A percentile compares a stretch with the other conserved stretches of the same genome.
phyloP scores from a whole-genome alignment of 2,113 vertebrate species.

The Ivindomyrus marchei region DNA sequence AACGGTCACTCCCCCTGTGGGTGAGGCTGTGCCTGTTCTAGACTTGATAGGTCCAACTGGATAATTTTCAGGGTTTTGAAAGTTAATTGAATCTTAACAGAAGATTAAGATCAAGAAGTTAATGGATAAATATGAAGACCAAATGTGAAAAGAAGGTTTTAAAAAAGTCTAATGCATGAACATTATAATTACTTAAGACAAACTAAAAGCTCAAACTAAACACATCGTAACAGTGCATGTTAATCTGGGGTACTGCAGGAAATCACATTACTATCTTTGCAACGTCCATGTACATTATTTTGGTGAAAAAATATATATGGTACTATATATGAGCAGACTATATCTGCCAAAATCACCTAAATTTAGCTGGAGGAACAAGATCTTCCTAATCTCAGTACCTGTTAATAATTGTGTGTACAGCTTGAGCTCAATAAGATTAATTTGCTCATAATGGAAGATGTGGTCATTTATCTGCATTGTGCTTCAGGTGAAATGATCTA shows the following conservation, averaged over 20 bases:
- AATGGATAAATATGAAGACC: not conserved
- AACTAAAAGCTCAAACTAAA: not conserved
- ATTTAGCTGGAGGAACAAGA: conserved; percentile 25
- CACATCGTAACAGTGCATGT: not conserved
- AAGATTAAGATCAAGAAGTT: not conserved
- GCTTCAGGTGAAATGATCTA: conserved; percentile 38
- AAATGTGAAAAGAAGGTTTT: not conserved
- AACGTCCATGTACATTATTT: not conserved
- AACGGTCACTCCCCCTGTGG: not conserved
- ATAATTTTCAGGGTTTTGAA: not conserved
- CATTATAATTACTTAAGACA: not conserved
- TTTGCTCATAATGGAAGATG: conserved; percentile 21
- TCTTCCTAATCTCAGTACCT: conserved; percentile 1
- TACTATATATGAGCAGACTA: not conserved
- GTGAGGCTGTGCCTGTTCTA: not conserved
- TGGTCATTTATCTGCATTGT: conserved; percentile 34
- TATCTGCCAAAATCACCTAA: conserved; percentile 4
- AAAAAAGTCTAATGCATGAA: not conserved
- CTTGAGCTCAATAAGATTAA: conserved; percentile 25
- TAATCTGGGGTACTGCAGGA: not conserved
- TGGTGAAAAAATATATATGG: not conserved
- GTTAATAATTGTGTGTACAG: conserved; percentile 17
- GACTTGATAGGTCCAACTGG: not conserved
- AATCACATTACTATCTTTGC: not conserved
- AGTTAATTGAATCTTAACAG: not conserved